phyloP scores from a whole-genome alignment of 2,797 vertebrate genomes.

The Zenarchopterus dispar region DNA sequence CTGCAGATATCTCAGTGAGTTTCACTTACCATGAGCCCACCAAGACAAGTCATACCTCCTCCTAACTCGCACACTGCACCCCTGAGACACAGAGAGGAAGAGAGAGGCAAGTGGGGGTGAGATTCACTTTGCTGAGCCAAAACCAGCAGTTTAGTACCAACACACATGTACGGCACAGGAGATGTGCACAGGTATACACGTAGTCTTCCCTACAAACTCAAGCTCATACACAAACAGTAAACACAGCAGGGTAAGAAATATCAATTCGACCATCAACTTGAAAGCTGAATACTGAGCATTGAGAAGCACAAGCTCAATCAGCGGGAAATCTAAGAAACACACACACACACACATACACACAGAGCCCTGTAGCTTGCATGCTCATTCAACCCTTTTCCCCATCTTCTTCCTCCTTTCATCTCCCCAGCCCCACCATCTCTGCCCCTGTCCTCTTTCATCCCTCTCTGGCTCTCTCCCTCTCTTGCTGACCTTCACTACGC shows the following conservation, averaged over 20 bases:
- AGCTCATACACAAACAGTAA: slow-evolving; percentile 40
- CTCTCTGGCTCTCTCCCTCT: slow-evolving; percentile 58
- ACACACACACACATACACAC: slow-evolving; percentile 40
- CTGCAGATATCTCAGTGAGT: slow-evolving; percentile 28
- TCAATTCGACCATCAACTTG: slow-evolving; percentile 76
- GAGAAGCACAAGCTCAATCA: slow-evolving; percentile 76
- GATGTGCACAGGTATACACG: slow-evolving; percentile 14
- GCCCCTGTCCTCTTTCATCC: slow-evolving; percentile 66
- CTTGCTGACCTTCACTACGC: slow-evolving; percentile 90
- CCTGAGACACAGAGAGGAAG: slow-evolving; percentile 83
- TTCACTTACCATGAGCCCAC: slow-evolving; percentile 98
- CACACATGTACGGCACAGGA: slow-evolving; percentile 27
- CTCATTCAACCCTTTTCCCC: slow-evolving; percentile 68
- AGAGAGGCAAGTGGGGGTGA: slow-evolving; percentile 42
- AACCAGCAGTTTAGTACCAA: slow-evolving; percentile 53
- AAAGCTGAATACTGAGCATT: slow-evolving; percentile 75
- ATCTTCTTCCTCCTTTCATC: slow-evolving; percentile 72
- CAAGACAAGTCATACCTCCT: slow-evolving; percentile 99
- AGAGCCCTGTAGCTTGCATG: slow-evolving; percentile 56
- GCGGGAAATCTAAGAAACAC: slow-evolving; percentile 63
- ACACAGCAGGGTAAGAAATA: slow-evolving; percentile 72
- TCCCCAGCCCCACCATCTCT: slow-evolving; percentile 63
- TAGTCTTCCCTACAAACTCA: slow-evolving; percentile 31
- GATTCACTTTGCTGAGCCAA: slow-evolving; percentile 75
- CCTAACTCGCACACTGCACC: slow-evolving; percentile 98